These are phyloP conservation scores for Aphyosemion australe DNA, from an alignment of 2,113 vertebrate genomes.

Conservation along the genomic window DNA sequence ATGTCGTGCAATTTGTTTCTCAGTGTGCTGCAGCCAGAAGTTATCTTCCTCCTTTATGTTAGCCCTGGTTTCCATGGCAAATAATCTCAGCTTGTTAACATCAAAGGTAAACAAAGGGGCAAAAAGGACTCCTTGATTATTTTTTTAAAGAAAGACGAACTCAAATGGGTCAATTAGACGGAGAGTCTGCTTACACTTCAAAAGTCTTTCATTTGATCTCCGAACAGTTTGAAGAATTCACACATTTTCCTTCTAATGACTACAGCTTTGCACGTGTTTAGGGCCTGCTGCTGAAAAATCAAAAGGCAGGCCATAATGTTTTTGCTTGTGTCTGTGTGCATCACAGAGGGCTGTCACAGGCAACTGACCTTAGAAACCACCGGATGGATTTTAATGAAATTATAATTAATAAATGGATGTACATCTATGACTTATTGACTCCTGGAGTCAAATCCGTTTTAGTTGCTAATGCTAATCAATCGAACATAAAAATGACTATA, in stretches of 20 bases:
- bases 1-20: conserved; percentile 22
- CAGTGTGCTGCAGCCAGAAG: conserved; percentile 4
- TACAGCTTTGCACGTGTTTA: background rate
- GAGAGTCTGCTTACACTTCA: conserved; percentile 1
- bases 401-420: no score
- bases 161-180: conserved; percentile 10
- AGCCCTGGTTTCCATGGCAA: conserved; percentile 35
- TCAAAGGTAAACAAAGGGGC: conserved; percentile 27
- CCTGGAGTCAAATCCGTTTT: no score
- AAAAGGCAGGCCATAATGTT: no score
- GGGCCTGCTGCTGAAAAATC: no score
- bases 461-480: no score
- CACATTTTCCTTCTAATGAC: background rate
- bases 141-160: conserved; percentile 1
- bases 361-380: no score
- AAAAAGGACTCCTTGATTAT: background rate
- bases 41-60: conserved; percentile 14
- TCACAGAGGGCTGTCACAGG: no score
- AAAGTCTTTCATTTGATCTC: conserved; percentile 6
- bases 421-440: no score
- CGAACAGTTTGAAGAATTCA: conserved; percentile 4
- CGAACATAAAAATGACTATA: no score
- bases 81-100: conserved; percentile 30
- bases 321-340: no score
- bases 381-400: no score